Conservation (phyloP, 2,888 invertebrate species). For the Lithophane socia region DNA sequence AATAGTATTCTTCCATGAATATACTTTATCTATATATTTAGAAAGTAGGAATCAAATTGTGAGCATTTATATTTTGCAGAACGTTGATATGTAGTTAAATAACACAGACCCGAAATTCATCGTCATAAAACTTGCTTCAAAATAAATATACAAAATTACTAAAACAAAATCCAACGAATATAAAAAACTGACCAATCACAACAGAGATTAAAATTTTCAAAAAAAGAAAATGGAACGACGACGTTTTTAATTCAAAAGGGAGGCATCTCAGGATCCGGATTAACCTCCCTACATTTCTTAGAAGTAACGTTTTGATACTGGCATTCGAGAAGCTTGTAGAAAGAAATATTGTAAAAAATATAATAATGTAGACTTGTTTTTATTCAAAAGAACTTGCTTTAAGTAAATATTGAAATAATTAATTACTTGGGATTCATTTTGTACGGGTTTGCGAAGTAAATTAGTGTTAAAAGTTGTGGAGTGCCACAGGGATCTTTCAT, state of each 20-base stretch:
- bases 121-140: background rate
- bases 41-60: background rate
- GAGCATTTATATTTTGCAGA: background rate
- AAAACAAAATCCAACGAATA: conserved; percentile 23
- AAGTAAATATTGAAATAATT: conserved; percentile 14
- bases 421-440: background rate
- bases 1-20: background rate
- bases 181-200: conserved; percentile 62
- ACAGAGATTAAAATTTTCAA: conserved; percentile 58
- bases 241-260: conserved; percentile 67
- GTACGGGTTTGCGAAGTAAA: background rate
- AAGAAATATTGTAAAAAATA: conserved; percentile 38
- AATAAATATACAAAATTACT: conserved; percentile 3
- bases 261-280: conserved; percentile 66
- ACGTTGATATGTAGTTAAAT: background rate
- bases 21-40: background rate
- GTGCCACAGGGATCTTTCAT: conserved; percentile 1
- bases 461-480: background rate
- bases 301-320: conserved; percentile 59
- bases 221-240: conserved; percentile 59
- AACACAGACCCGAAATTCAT: background rate
- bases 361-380: conserved; percentile 22
- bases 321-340: conserved; percentile 45
- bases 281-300: conserved; percentile 65
- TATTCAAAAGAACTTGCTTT: conserved; percentile 13